Conservation (phyloP, 2,113 vertebrate species). For the Alosa alosa region DNA sequence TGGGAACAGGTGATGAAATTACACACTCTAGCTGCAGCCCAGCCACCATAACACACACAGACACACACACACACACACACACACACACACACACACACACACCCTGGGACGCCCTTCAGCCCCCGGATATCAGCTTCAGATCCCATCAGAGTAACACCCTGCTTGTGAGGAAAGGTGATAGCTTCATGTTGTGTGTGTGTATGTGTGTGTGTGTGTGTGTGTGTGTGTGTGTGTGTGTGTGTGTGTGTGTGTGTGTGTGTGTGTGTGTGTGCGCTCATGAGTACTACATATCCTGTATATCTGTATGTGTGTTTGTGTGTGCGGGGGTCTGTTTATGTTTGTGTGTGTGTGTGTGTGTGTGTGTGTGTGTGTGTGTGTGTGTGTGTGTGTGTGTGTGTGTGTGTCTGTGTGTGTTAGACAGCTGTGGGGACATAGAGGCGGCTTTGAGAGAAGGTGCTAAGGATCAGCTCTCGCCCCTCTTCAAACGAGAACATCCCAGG, state of each 20-base stretch:
- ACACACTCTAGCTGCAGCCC: conserved; percentile 8
- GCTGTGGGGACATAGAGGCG: conserved; percentile 4
- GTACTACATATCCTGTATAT: background rate
- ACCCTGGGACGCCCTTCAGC: background rate
- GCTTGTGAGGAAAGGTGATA: conserved; percentile 1
- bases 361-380: conserved; percentile 14
- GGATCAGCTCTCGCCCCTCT: conserved; percentile 14
- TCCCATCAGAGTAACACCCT: conserved; percentile 2
- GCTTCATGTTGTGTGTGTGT: conserved; percentile 9
- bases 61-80: conserved; percentile 13
- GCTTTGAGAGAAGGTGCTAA: conserved; percentile 33
- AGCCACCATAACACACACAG: conserved; percentile 2
- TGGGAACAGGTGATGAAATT: conserved; percentile 44
- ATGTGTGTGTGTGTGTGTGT: conserved; percentile 25
- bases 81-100: background rate
- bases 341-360: conserved; percentile 32
- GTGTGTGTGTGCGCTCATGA: conserved; percentile 15
- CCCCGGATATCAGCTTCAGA: conserved; percentile 15
- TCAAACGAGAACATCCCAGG: conserved; percentile 31
- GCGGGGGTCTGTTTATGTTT: background rate
- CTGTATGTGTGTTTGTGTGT: conserved; percentile 23
- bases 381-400: conserved; percentile 9
- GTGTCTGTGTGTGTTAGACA: conserved; percentile 15
- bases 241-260: conserved; percentile 19
- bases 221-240: conserved; percentile 16